Evolutionary conservation across 2,888 invertebrate species (phyloP), one percentile per base, ranked within the genome.

Genomic region (Incurvaria masculella): DNA sequence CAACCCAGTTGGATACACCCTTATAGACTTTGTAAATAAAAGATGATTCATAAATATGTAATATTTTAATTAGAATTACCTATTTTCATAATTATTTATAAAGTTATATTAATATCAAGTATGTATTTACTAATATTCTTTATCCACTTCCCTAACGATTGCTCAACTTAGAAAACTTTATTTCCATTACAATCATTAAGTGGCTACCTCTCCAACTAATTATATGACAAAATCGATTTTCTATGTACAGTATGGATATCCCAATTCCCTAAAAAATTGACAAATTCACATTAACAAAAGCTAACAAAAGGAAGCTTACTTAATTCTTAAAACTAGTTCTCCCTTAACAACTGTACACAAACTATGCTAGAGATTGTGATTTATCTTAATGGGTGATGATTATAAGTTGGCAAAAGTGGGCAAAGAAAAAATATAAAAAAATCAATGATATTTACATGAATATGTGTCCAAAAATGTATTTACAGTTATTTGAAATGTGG

Each of bases 211-310:
- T 49, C 44, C n/a, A 5, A 48, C 58, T 68, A 70, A 71, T 61
- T 70, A 71, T 72, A 68, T 70, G 71, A 74, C 73, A 73, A 71
- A 73, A 69, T 68, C 69, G 74, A 76, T 69, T 68, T 69, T 69
- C 66, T 78, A 75, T 78, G 72, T 83, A 82, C 83, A 82, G 80
- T 82, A 69, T 66, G 71, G 83, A 81, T 72, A 82, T 82, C 82
- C 84, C 83, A 79, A 82, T 83, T 83, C 81, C 83, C 83, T 83
- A 83, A 82, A 83, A 83, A 83, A 83, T 83, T 83, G 83, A 83
- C 83, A 81, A 81, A 81, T 82, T 81, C 81, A 82, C 82, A 81
- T 80, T 83, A 82, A 76, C 83, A 83, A 78, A 64, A 66, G 64
- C 61, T 68, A 64, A 67, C 68, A 73, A 74, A 70, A 68, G 63